These are phyloP conservation scores for Drosophila macrospina DNA, from an alignment of 2,888 invertebrate genomes.

Conservation along the genomic window DNA sequence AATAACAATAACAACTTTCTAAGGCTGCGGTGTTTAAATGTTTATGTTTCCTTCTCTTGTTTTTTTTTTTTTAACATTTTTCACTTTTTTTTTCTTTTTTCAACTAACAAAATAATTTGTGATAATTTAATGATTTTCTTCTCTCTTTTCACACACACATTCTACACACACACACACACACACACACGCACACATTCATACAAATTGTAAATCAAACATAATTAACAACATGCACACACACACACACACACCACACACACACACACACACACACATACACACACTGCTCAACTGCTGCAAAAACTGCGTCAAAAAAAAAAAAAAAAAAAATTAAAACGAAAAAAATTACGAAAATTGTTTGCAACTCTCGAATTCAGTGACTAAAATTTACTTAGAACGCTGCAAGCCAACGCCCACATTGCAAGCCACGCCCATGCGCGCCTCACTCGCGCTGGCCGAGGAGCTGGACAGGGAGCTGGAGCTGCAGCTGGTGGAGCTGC, in stretches of 20 bases:
- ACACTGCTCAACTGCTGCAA: slow-evolving; percentile 55
- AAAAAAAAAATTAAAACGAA: slow-evolving; percentile 10
- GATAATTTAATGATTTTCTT: slow-evolving; percentile 68
- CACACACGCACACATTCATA: slow-evolving; percentile 33
- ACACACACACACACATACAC: slow-evolving; percentile 39
- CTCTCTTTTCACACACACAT: slow-evolving; percentile 58
- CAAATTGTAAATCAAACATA: slow-evolving; percentile 37
- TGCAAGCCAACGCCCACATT: slow-evolving; percentile 42
- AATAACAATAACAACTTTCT: background rate
- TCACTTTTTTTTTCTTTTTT: no score
- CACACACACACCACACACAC: slow-evolving; percentile 36
- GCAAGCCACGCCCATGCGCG: slow-evolving; percentile 57
- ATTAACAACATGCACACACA: slow-evolving; percentile 28
- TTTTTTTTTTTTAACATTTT: no score
- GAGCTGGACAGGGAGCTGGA: slow-evolving; percentile 69
- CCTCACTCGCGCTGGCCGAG: slow-evolving; percentile 71
- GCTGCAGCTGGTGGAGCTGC: slow-evolving; percentile 60
- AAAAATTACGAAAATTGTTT: slow-evolving; percentile 38
- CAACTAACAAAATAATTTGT: slow-evolving; percentile 64
- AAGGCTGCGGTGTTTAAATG: slow-evolving; percentile 24
- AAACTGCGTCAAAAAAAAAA: slow-evolving; percentile 33
- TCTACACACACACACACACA: slow-evolving; percentile 18
- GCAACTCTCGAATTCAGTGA: slow-evolving; percentile 64
- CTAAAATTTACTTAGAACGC: slow-evolving; percentile 77
- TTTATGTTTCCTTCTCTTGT: slow-evolving; percentile 22